Evolutionary conservation across 2,113 vertebrate species (phyloP).

Genomic region (Pampusana beccarii): DNA sequence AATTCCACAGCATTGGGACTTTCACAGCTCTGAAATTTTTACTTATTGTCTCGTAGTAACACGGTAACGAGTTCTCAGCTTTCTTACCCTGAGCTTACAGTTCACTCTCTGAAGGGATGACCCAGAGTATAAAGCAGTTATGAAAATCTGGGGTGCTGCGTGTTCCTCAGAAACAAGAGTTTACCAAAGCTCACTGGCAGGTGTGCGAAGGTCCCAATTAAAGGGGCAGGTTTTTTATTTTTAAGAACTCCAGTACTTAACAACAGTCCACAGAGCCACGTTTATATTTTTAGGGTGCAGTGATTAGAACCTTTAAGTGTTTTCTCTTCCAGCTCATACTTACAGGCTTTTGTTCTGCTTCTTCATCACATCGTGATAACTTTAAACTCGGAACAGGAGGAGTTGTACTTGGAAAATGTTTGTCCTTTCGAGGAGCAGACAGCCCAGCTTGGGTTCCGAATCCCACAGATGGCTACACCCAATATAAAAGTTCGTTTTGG

Average conservation of each 20-base stretch:
- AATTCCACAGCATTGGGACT: background rate
- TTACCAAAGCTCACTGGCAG: background rate
- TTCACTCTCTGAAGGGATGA: background rate
- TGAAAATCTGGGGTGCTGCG: background rate
- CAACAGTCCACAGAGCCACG: too few species aligned
- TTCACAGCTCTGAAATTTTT: background rate
- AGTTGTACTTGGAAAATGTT: background rate
- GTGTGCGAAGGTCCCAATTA: background rate
- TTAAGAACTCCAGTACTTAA: background rate
- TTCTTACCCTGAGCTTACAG: background rate
- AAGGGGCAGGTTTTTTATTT: background rate
- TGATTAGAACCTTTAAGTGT: background rate
- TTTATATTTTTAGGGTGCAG: background rate
- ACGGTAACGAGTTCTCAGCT: background rate
- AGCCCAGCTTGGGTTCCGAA: background rate
- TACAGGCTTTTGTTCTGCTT: background rate
- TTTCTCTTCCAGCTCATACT: background rate
- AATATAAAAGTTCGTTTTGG: background rate
- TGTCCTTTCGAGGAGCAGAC: background rate
- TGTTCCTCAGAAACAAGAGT: background rate
- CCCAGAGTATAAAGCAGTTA: background rate
- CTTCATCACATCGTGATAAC: background rate
- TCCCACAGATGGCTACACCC: background rate
- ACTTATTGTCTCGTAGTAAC: background rate
- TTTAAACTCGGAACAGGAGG: background rate